These are phyloP conservation scores for Ctenodactylus gundi DNA, from an alignment of 2,113 vertebrate genomes.

Conservation along the genomic window DNA sequence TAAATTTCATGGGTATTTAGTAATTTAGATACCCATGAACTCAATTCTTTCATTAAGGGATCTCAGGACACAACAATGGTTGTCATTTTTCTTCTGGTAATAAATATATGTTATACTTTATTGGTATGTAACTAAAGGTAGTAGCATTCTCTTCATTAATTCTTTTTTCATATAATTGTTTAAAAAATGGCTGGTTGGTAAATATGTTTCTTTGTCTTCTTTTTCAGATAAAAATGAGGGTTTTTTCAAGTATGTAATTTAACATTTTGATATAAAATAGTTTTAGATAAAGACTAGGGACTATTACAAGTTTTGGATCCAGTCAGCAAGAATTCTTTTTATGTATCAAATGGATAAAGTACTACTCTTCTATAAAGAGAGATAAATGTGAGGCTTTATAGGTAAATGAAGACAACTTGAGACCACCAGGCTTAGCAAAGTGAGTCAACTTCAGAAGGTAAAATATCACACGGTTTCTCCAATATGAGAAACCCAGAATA, in stretches of 20 bases:
- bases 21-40: neutral
- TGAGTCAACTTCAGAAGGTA: too few species aligned
- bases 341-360: neutral
- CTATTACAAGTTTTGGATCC: neutral
- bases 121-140: conserved; percentile 3
- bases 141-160: neutral
- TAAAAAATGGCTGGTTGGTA: neutral
- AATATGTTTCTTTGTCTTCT: neutral
- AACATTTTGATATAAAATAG: neutral
- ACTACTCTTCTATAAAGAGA: too few species aligned
- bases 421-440: too few species aligned
- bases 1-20: neutral
- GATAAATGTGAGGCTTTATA: too few species aligned
- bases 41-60: neutral
- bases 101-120: neutral
- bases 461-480: too few species aligned
- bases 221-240: neutral
- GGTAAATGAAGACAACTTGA: too few species aligned
- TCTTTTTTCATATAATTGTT: neutral
- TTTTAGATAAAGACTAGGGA: neutral
- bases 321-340: conserved; percentile 32
- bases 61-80: neutral
- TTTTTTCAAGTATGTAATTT: conserved; percentile 17
- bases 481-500: too few species aligned
- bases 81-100: neutral